Percentiles rank a stretch among this genome's conserved stretches.
Evolutionary conservation across 92 coral and sea anemone species (phyloP).

Genomic region (Porites cylindrica): DNA sequence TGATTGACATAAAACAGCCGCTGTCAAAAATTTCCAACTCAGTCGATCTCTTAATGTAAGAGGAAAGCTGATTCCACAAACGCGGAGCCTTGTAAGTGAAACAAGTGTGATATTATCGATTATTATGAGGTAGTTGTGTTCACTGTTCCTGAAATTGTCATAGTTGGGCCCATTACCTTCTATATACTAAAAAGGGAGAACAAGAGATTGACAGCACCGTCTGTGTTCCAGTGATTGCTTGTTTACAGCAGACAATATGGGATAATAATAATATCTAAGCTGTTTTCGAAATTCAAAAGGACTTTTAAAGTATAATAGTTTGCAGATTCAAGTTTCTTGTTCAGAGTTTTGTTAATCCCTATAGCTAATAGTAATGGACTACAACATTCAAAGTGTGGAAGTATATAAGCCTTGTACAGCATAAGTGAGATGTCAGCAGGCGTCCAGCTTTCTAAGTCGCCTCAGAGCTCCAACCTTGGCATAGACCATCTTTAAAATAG

Average conservation of each 20-base stretch:
- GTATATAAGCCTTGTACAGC: constrained; percentile 27
- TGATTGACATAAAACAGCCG: no score
- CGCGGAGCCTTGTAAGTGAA: constrained; percentile 38
- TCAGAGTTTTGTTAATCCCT: constrained; percentile 21
- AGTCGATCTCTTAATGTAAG: no score
- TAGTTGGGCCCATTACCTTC: constrained; percentile 2
- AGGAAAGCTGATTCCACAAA: constrained; percentile 42
- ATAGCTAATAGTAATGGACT: constrained; percentile 8
- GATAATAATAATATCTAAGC: background rate
- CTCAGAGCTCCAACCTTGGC: constrained; percentile 43
- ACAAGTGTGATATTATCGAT: constrained; percentile 26
- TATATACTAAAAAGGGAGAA: constrained; percentile 32
- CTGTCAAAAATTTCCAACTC: no score
- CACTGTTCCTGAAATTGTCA: background rate
- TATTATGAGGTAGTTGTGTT: constrained; percentile 13
- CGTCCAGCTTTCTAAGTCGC: constrained; percentile 19
- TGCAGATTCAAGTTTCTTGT: constrained; percentile 4
- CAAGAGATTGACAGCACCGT: constrained; percentile 26
- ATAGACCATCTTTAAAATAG: constrained; percentile 1
- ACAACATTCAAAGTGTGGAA: constrained; percentile 46
- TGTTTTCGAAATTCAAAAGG: background rate
- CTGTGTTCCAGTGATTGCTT: constrained; percentile 1
- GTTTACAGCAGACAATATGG: background rate
- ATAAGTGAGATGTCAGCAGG: constrained; percentile 19
- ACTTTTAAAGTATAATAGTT: constrained; percentile 10